Evolutionary conservation across 2,888 invertebrate genomes (phyloP).

Genomic region (Alloplasta piceator): DNA sequence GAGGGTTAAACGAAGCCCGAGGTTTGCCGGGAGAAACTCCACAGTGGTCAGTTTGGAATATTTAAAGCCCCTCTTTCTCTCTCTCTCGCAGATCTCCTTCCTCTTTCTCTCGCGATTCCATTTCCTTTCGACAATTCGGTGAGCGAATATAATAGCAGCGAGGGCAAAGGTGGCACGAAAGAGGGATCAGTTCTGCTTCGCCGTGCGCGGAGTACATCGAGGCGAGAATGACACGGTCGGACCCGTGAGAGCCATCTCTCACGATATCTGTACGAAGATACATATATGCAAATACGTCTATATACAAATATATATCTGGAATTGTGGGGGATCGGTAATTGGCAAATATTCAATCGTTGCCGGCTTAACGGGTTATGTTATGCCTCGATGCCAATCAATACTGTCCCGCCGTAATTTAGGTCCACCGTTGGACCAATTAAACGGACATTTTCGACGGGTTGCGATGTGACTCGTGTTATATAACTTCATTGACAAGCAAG

Average conservation of each 20-base stretch:
- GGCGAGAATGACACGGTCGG: slow-evolving; percentile 17
- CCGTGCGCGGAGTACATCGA: slow-evolving; percentile 4
- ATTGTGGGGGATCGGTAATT: slow-evolving; percentile 48
- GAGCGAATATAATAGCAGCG: slow-evolving; percentile 28
- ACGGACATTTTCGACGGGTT: slow-evolving; percentile 72
- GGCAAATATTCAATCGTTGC: slow-evolving; percentile 68
- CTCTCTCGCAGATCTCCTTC: too few relatives aligned
- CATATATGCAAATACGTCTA: slow-evolving; percentile 3
- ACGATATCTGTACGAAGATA: slow-evolving; percentile 3
- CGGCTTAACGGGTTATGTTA: slow-evolving; percentile 63
- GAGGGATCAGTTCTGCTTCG: slow-evolving; percentile 30
- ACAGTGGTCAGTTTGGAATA: slow-evolving; percentile 57
- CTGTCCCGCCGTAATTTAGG: slow-evolving; percentile 52
- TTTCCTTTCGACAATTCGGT: slow-evolving; percentile 58
- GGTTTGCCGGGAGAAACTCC: slow-evolving; percentile 15
- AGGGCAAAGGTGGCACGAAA: slow-evolving; percentile 28
- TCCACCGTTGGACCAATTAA: slow-evolving; percentile 71
- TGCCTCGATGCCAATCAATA: slow-evolving; percentile 69
- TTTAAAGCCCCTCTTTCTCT: slow-evolving; percentile 39
- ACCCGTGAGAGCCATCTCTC: background rate
- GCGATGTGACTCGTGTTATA: slow-evolving; percentile 54
- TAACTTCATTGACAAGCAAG: slow-evolving; percentile 60
- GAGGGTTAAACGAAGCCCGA: slow-evolving; percentile 1
- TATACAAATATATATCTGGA: slow-evolving; percentile 14
- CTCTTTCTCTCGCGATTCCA: slow-evolving; percentile 39